Evolutionary conservation across 1,140 invertebrate genomes (phyloP).

Genomic region (Drosophila ficusphila): DNA sequence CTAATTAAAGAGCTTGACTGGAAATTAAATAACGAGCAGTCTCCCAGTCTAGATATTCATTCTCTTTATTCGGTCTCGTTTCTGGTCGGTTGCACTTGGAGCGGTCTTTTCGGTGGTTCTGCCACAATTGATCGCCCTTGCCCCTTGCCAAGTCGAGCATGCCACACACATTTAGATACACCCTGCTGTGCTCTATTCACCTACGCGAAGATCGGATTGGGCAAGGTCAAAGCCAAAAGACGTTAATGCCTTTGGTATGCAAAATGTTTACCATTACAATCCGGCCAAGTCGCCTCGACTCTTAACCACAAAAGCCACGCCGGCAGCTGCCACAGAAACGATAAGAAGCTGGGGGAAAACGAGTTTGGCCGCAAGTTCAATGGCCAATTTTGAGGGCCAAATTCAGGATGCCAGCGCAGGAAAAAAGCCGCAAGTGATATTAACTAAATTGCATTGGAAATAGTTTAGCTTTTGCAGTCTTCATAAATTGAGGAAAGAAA

Average conservation of each 20-base stretch:
- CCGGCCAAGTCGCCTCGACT: constrained; percentile 49
- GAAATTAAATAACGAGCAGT: constrained; percentile 69
- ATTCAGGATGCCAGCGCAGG: constrained; percentile 9
- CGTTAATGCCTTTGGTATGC: constrained; percentile 66
- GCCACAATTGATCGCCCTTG: constrained; percentile 77
- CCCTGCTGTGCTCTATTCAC: constrained; percentile 73
- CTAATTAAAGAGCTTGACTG: constrained; percentile 78
- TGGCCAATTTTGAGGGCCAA: constrained; percentile 70
- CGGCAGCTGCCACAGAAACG: constrained; percentile 53
- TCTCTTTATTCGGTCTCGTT: constrained; percentile 57
- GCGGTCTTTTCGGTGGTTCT: constrained; percentile 32
- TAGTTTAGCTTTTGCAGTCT: too few relatives aligned
- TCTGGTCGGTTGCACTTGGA: constrained; percentile 77
- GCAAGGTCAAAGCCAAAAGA: constrained; percentile 70
- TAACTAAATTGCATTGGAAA: background rate
- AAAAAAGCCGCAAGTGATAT: background rate
- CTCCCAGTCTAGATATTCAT: constrained; percentile 16
- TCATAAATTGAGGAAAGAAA: too few relatives aligned
- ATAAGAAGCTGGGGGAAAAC: constrained; percentile 52
- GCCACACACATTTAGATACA: constrained; percentile 41
- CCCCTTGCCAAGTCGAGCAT: constrained; percentile 75
- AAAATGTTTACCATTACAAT: constrained; percentile 51
- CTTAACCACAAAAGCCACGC: constrained; percentile 55
- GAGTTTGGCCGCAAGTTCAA: constrained; percentile 73
- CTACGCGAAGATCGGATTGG: constrained; percentile 62